Evolutionary conservation across 1,140 invertebrate genomes (phyloP).

Genomic region (Calycopis cecrops): DNA sequence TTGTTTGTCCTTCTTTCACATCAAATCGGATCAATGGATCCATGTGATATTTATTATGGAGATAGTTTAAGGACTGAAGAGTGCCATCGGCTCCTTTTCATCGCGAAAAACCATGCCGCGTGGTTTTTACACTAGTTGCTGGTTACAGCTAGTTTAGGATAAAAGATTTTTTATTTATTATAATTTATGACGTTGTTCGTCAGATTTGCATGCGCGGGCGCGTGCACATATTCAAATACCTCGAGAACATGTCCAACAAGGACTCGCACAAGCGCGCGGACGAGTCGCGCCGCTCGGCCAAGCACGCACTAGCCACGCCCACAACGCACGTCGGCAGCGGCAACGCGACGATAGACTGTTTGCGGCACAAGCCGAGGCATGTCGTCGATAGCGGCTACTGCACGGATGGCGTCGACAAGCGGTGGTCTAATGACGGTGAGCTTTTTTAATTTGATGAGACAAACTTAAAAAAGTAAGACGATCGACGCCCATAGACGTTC

Average conservation of each 20-base stretch:
- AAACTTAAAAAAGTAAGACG: no score
- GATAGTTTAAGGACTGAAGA: no score
- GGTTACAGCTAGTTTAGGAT: no score
- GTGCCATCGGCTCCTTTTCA: no score
- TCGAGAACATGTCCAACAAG: constrained; percentile 90
- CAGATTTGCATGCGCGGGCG: constrained; percentile 93
- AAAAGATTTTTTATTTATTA: not conserved
- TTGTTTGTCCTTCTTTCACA: no score
- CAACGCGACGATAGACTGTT: constrained; percentile 73
- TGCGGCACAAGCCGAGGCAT: constrained; percentile 78
- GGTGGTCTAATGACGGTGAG: constrained; percentile 85
- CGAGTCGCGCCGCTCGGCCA: constrained; percentile 65
- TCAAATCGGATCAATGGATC: no score
- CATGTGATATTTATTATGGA: no score
- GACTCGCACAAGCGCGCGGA: constrained; percentile 75
- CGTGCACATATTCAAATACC: constrained; percentile 95
- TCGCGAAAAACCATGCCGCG: no score
- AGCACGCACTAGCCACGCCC: constrained; percentile 68
- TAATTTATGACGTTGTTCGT: not conserved
- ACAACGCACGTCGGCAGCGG: constrained; percentile 59
- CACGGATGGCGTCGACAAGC: constrained; percentile 88
- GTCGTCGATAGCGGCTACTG: constrained; percentile 93
- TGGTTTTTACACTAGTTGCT: not conserved
- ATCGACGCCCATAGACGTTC: no score
- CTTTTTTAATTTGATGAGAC: no score